Conservation (phyloP, 1,140 invertebrate genomes). For the Danaus plexippus region DNA sequence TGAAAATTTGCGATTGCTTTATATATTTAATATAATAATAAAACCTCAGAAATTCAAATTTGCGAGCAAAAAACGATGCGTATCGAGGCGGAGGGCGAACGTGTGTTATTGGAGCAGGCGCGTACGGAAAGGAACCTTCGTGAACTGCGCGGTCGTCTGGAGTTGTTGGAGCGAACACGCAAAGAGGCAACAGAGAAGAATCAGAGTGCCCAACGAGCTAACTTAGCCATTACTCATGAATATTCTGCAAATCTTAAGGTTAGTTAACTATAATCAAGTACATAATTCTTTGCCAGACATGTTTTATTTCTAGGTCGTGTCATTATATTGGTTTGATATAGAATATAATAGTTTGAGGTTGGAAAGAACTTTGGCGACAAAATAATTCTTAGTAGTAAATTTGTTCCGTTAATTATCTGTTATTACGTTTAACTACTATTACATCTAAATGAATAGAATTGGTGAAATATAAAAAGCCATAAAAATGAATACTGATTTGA, state of each 20-base stretch:
- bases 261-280: not conserved
- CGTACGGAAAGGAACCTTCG: slow-evolving; percentile 75
- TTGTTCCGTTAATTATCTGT: not conserved
- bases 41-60: slow-evolving; percentile 76
- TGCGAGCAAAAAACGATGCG: slow-evolving; percentile 82
- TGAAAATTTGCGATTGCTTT: not conserved
- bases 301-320: too few relatives aligned
- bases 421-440: too few relatives aligned
- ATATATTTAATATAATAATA: not conserved
- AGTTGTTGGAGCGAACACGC: slow-evolving; percentile 74
- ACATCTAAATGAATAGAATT: too few relatives aligned
- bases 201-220: slow-evolving; percentile 74
- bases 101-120: slow-evolving; percentile 71
- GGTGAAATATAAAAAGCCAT: too few relatives aligned
- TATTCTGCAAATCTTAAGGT: slow-evolving; percentile 71
- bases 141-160: slow-evolving; percentile 73
- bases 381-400: too few relatives aligned
- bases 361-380: too few relatives aligned
- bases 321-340: too few relatives aligned
- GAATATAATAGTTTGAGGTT: too few relatives aligned
- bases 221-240: slow-evolving; percentile 72
- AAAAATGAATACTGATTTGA: too few relatives aligned
- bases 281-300: too few relatives aligned
- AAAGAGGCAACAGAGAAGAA: slow-evolving; percentile 74
- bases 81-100: slow-evolving; percentile 76